Evolutionary conservation across 2,113 vertebrate species (phyloP).

Genomic region (Elachura formosa): DNA sequence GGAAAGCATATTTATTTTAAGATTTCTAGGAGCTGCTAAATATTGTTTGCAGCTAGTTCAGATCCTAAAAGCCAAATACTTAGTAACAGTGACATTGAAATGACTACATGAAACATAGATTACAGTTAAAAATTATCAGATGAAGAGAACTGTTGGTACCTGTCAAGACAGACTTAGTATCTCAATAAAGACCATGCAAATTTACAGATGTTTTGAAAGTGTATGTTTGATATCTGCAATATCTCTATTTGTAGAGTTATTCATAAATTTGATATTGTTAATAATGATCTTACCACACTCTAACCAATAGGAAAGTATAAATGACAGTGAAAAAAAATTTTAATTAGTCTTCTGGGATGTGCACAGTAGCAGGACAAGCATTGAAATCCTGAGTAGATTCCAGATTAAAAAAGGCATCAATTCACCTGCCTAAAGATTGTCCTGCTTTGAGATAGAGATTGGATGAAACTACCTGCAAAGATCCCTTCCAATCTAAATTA

Average conservation of each 20-base stretch:
- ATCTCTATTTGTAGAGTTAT: neutral
- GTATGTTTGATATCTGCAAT: neutral
- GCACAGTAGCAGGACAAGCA: neutral
- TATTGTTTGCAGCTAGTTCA: neutral
- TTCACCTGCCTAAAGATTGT: neutral
- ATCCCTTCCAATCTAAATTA: neutral
- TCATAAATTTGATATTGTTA: neutral
- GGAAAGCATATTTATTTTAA: conserved; percentile 16
- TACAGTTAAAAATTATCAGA: neutral
- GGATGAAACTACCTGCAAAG: neutral
- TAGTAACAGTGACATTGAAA: neutral
- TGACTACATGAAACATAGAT: neutral
- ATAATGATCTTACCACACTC: neutral
- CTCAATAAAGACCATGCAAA: neutral
- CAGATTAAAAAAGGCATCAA: neutral
- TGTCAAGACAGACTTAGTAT: neutral
- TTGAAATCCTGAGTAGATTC: neutral
- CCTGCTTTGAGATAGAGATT: neutral
- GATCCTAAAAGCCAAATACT: neutral
- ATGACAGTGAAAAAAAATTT: neutral
- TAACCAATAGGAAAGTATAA: neutral
- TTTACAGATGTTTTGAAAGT: neutral
- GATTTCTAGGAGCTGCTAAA: neutral
- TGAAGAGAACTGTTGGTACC: neutral
- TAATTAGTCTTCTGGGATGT: neutral